Evolutionary conservation across 2,888 invertebrate species (phyloP), one percentile per base, ranked within the genome.

Genomic region (Nymphalis c-album): DNA sequence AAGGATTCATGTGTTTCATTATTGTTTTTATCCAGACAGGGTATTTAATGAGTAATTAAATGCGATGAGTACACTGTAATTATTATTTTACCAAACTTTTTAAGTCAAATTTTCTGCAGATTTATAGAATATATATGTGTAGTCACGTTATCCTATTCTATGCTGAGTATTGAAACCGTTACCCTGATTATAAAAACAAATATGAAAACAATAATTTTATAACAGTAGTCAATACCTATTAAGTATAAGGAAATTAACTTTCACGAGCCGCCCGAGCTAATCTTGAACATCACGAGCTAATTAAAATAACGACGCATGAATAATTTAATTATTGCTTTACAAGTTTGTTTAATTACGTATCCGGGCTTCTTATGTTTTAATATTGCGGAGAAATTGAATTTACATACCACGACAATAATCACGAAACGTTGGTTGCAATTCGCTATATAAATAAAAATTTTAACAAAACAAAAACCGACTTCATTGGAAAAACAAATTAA

Each of bases 231-330:
- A 64, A 74, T 76, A 68, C 71, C 67, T 71, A 74, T 71, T 71
- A 74, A 73, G 67, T 70, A 67, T 70, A 53, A 73, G 72, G 71
- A 75, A 70, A 75, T 77, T 71, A 73, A 77, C 73, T 74, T 75
- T 74, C 75, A 68, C 74, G 73, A 75, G 63, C 70, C 74, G 68
- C 73, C 72, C 63, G 72, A 76, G 73, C 73, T 75, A 76, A 77
- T 78, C 76, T 76, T 69, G 70, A 69, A 75, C 72, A 75, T 77
- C 77, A 76, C 78, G 77, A 78, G 76, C 75, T 78, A 75, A 78
- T 78, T 78, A 78, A 76, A 78, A 78, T 75, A 78, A 77, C 75
- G 75, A 75, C 73, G 75, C 72, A 74, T 76, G 74, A 74, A 71
- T 75, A 76, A 76, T 76, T 77, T 77, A 74, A 75, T 77, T 76